phyloP scores from a whole-genome alignment of 2,113 vertebrate species.

The Pitta sordida region DNA sequence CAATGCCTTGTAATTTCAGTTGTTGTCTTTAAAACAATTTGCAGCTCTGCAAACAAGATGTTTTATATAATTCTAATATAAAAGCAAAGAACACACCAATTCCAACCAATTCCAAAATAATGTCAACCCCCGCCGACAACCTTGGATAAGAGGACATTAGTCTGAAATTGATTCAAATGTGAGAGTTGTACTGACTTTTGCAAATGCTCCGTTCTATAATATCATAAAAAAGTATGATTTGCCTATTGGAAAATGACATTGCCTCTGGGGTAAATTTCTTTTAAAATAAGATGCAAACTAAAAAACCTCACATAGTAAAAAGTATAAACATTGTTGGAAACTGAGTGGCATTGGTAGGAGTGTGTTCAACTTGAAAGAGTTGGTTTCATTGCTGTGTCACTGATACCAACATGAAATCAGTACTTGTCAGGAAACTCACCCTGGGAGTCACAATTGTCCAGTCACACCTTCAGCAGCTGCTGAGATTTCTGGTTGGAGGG shows the following conservation, averaged over 20 bases:
- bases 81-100: background rate
- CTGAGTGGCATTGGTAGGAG: background rate
- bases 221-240: background rate
- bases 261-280: background rate
- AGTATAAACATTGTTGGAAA: background rate
- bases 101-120: background rate
- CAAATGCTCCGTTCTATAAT: background rate
- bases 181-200: background rate
- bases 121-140: background rate
- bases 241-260: background rate
- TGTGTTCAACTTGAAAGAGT: background rate
- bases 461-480: background rate
- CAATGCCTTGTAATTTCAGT: background rate
- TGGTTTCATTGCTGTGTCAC: background rate
- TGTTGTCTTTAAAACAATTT: slow-evolving; percentile 28
- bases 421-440: background rate
- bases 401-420: background rate
- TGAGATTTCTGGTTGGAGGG: background rate
- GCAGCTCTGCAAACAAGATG: background rate
- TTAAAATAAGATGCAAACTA: background rate
- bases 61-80: background rate
- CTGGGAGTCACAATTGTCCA: background rate
- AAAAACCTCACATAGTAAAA: background rate
- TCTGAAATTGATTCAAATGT: background rate
- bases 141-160: background rate